These are phyloP conservation scores for Silurus meridionalis DNA, from an alignment of 2,113 vertebrate genomes.

Conservation along the genomic window DNA sequence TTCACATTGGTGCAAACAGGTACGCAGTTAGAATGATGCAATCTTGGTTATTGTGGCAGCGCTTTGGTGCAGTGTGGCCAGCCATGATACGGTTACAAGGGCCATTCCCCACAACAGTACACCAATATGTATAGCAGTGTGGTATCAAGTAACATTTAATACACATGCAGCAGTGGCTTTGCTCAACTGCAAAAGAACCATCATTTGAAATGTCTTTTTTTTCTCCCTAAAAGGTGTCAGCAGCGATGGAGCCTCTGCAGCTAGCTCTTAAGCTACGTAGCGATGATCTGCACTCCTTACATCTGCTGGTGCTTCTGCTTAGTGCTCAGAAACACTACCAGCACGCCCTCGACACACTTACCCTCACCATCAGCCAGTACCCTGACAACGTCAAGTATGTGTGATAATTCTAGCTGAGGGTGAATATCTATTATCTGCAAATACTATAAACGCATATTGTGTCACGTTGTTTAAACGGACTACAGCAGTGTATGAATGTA, in stretches of 20 bases:
- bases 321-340: slow-evolving; percentile 94
- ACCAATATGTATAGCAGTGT: too few relatives aligned
- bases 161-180: not conserved
- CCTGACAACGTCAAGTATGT: slow-evolving; percentile 91
- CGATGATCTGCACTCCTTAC: slow-evolving; percentile 87
- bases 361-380: slow-evolving; percentile 86
- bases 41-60: not conserved
- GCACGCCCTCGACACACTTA: slow-evolving; percentile 85
- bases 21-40: not conserved
- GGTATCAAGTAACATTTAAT: not conserved
- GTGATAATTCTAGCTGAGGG: not conserved
- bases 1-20: not conserved
- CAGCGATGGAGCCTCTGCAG: slow-evolving; percentile 87
- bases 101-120: not conserved
- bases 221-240: slow-evolving; percentile 79
- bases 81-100: not conserved
- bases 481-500: not conserved
- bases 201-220: not conserved
- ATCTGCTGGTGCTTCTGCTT: slow-evolving; percentile 90
- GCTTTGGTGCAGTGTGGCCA: not conserved
- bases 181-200: not conserved
- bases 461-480: not conserved
- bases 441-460: not conserved
- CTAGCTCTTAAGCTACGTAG: slow-evolving; percentile 77
- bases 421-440: not conserved